Evolutionary conservation across 2,113 vertebrate genomes (phyloP).

Genomic region (Atlantisia rogersi): DNA sequence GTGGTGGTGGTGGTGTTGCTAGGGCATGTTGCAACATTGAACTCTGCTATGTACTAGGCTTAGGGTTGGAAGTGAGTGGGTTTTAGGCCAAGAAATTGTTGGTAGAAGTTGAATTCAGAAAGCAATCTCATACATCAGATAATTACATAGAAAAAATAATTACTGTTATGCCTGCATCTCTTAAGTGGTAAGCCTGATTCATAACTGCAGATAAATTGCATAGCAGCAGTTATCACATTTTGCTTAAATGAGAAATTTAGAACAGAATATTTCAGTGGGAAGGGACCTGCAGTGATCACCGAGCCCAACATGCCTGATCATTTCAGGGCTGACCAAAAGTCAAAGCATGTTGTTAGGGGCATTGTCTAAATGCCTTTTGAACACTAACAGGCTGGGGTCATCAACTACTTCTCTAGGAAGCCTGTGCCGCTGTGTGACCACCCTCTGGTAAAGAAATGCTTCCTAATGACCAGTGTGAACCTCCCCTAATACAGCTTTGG

Average conservation of each 20-base stretch:
- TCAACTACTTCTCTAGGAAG: not conserved
- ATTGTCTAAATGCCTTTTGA: not conserved
- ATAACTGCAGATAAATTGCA: not conserved
- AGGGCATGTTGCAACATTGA: not conserved
- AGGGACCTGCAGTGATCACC: not conserved
- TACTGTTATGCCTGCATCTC: not conserved
- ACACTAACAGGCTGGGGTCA: not conserved
- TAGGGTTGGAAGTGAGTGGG: rapidly evolving
- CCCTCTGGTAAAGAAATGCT: not conserved
- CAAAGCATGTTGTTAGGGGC: not conserved
- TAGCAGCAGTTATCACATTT: not conserved
- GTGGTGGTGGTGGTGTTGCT: not conserved
- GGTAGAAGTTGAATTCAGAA: not conserved
- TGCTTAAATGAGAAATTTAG: not conserved
- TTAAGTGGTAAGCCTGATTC: not conserved
- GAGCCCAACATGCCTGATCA: not conserved
- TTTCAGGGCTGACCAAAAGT: not conserved
- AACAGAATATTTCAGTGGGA: not conserved
- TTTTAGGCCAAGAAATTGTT: not conserved
- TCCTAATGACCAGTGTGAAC: not conserved
- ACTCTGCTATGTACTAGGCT: not conserved
- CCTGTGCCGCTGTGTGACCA: not conserved
- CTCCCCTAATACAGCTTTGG: not conserved
- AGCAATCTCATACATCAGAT: not conserved
- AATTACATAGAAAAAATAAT: not conserved